Percentiles rank a stretch among this genome's conserved stretches.
phyloP scores from a whole-genome alignment of 2,888 invertebrate genomes.

The Nemotelus pantherinus region DNA sequence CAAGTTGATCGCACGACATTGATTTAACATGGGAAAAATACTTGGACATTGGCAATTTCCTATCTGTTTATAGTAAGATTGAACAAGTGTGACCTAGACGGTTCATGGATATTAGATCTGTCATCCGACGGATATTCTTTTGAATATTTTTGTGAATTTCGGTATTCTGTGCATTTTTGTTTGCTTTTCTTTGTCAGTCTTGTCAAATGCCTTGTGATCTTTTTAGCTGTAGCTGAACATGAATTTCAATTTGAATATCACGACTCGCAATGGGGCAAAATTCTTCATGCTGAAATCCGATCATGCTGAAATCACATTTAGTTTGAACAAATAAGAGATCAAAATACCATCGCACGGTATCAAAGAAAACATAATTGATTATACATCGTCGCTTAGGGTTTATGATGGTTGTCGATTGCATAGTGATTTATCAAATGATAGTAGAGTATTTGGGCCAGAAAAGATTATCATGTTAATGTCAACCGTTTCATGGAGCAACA shows the following conservation, averaged over 20 bases:
- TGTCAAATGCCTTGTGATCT: conserved; percentile 68
- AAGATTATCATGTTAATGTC: conserved; percentile 95
- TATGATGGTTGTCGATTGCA: conserved; percentile 71
- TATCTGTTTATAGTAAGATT: too few species aligned
- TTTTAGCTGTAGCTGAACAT: conserved; percentile 87
- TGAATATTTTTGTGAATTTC: too few species aligned
- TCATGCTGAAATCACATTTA: conserved; percentile 68
- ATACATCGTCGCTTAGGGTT: conserved; percentile 83
- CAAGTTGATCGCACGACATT: too few species aligned
- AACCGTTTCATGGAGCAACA: conserved; percentile 88
- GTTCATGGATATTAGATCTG: too few species aligned
- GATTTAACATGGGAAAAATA: too few species aligned
- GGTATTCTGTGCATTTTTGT: too few species aligned
- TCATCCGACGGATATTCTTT: too few species aligned
- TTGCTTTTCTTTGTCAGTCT: too few species aligned
- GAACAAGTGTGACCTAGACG: too few species aligned
- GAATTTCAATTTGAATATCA: conserved; percentile 91
- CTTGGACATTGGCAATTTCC: too few species aligned
- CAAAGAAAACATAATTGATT: conserved; percentile 86
- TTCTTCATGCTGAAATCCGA: conserved; percentile 76
- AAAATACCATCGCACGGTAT: conserved; percentile 69
- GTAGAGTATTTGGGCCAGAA: conserved; percentile 82
- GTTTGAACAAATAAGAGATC: conserved; percentile 64
- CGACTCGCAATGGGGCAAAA: conserved; percentile 96
- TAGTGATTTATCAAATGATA: conserved; percentile 80